Conservation (phyloP, 2,113 vertebrate species). For the Taxidea taxus region DNA sequence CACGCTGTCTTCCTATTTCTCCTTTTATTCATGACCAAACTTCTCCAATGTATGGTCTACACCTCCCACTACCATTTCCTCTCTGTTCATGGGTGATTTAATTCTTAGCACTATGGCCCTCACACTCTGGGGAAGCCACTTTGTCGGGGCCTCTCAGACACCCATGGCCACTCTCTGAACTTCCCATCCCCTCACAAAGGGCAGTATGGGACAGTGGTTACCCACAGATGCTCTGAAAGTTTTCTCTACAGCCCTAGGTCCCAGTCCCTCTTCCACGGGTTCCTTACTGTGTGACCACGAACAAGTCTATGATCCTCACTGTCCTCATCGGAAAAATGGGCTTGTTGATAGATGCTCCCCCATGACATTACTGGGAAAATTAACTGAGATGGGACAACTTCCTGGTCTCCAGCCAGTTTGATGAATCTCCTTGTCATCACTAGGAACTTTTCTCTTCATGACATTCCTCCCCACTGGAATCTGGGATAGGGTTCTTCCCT, state of each 20-base stretch:
- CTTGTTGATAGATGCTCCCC: fast-evolving
- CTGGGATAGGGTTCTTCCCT: fast-evolving
- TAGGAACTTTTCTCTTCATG: not conserved
- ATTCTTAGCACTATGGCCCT: not conserved
- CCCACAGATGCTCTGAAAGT: not conserved
- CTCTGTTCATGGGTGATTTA: not conserved
- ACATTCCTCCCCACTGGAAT: too few species aligned
- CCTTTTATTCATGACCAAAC: not conserved
- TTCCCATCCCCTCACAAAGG: not conserved
- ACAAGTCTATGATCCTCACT: not conserved
- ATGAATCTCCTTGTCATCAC: not conserved
- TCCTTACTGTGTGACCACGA: not conserved
- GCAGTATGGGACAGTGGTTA: not conserved
- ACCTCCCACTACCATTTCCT: slow-evolving; percentile 20
- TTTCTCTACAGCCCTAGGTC: not conserved
- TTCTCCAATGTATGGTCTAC: not conserved
- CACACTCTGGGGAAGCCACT: not conserved
- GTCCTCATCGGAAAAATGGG: not conserved
- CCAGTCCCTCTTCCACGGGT: not conserved
- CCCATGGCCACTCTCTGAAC: not conserved
- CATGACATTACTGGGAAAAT: not conserved
- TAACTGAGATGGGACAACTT: not conserved
- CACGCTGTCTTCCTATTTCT: not conserved
- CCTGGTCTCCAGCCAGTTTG: not conserved
- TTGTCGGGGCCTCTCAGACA: not conserved